These are phyloP conservation scores for Clavelina lepadiformis DNA, from an alignment of 23 tunicate genomes.

Conservation along the genomic window DNA sequence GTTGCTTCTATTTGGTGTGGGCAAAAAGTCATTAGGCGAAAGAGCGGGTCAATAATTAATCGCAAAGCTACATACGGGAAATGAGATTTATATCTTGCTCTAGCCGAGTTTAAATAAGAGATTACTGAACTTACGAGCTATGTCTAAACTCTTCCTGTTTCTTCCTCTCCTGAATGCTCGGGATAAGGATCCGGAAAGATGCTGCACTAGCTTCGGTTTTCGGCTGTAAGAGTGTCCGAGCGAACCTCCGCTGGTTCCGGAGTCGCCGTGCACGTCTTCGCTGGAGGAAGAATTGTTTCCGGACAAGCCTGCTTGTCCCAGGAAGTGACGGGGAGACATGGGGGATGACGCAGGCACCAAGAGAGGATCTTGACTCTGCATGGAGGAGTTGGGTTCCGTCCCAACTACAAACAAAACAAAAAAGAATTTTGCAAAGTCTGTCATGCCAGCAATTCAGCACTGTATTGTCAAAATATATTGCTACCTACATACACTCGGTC, in stretches of 20 bases:
- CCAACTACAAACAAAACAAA: constrained; percentile 1
- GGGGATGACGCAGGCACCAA: constrained; percentile 41
- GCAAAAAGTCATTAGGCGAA: too few species aligned
- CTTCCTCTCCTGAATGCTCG: constrained; percentile 65
- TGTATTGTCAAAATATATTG: too few species aligned
- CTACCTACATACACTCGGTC: too few species aligned
- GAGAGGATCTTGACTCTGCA: constrained; percentile 40
- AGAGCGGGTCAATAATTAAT: too few species aligned
- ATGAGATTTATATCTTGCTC: too few species aligned
- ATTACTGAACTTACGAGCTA: constrained; percentile 44
- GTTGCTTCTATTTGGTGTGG: too few species aligned
- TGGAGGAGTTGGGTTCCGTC: constrained; percentile 38
- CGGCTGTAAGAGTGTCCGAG: constrained; percentile 21
- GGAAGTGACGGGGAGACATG: constrained; percentile 24
- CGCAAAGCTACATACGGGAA: too few species aligned
- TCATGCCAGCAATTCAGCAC: neutral
- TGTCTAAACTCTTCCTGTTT: constrained; percentile 77
- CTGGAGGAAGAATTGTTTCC: constrained; percentile 44
- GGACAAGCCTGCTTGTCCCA: constrained; percentile 8
- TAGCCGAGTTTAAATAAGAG: too few species aligned
- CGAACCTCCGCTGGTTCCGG: constrained; percentile 11
- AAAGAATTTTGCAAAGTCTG: neutral
- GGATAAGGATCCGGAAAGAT: constrained; percentile 78
- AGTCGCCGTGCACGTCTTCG: constrained; percentile 39
- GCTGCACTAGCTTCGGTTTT: constrained; percentile 34